Evolutionary conservation across 2,113 vertebrate species (phyloP).

Genomic region (Mandrillus leucophaeus): DNA sequence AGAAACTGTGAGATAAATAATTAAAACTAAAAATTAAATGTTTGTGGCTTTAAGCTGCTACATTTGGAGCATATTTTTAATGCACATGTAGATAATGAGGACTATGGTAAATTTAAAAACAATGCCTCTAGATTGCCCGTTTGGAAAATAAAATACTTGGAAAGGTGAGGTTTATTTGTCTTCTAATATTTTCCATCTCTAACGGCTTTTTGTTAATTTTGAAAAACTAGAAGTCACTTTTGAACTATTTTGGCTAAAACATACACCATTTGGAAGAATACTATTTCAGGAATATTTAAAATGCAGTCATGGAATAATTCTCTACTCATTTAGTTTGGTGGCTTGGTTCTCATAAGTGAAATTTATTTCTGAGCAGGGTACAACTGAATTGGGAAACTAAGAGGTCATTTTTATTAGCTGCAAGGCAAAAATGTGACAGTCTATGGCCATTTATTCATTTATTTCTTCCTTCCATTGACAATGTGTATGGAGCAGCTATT

Average conservation of each 20-base stretch:
- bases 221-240: background rate
- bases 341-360: background rate
- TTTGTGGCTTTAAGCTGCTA: background rate
- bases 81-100: background rate
- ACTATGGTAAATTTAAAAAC: background rate
- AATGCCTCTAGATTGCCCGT: background rate
- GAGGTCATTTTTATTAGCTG: background rate
- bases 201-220: background rate
- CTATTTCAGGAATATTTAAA: constrained; percentile 6
- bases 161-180: background rate
- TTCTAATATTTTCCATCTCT: background rate
- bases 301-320: background rate
- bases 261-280: background rate
- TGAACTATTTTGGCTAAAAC: background rate
- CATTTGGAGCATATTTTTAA: background rate
- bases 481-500: background rate
- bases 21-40: background rate
- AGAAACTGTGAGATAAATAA: background rate
- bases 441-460: background rate
- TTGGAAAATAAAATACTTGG: background rate
- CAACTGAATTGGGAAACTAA: background rate
- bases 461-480: background rate
- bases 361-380: background rate
- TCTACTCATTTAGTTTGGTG: background rate
- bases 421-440: background rate